Evolutionary conservation across 2,888 invertebrate genomes (phyloP), one percentile per base, ranked within the genome.

Genomic region (Petrolisthes cinctipes): DNA sequence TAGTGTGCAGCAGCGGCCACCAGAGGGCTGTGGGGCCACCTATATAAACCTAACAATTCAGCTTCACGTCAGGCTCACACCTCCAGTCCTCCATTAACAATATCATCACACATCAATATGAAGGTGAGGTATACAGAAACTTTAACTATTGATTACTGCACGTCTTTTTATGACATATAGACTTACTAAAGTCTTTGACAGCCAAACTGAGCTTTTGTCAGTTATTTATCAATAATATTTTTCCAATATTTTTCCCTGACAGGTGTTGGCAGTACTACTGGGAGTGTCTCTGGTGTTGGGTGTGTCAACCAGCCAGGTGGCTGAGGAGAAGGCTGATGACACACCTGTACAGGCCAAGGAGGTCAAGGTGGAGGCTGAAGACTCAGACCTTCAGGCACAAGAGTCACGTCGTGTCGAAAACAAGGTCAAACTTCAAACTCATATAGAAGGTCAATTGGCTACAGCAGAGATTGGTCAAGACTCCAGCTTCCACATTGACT

Each of bases 401-500:
- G 79, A 79, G 79, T 79, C 79, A 6, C 53, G 17, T 14, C n/a
- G 17, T 7, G n/a, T 79, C 17, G 54, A 54, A 6, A 20, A 7
- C 20, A 53, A 53, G 11, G 54, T 54, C 17, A 2, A 79, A 56
- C 53, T 20, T n/a, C 79, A 79, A 56, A 4, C n/a, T n/a, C 53
- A 5, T 20, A 76, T 61, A 23, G 83, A 83, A 23, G 76, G 75
- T 17, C 23, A 83, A 5, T 76, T 83, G 57, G 75, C 76, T 61
- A 56, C 76, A 11, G 23, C 57, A 9, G 20, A 57, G 37, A 61
- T 14, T 3, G 57, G 20, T 11, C 51, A 75, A 23, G 83, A 83
- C 76, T 56, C 57, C 75, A 83, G 83, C 61, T 76, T 83, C 83
- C 76, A 83, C 37, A 61, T 83, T 11, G 83, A 83, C 76, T 83